These are phyloP conservation scores for Leucozona laternaria DNA, from an alignment of 2,888 invertebrate genomes.

Conservation along the genomic window DNA sequence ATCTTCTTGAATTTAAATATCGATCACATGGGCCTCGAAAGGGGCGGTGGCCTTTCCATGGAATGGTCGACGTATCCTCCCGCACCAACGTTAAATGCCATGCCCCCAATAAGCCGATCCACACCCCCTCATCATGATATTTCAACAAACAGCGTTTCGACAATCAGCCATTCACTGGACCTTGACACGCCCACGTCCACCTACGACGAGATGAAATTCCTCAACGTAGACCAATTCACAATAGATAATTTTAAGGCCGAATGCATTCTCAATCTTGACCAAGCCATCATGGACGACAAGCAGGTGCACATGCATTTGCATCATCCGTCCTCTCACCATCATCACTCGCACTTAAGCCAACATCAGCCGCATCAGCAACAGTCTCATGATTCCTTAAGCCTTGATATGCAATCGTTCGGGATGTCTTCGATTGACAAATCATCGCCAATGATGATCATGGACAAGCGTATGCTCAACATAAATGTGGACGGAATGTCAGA, in stretches of 20 bases:
- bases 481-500: conserved; percentile 82
- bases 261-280: conserved; percentile 83
- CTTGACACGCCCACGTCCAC: conserved; percentile 81
- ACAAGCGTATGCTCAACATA: conserved; percentile 82
- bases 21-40: conserved; percentile 82
- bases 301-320: conserved; percentile 74
- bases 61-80: conserved; percentile 82
- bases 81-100: conserved; percentile 70
- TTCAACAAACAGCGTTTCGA: conserved; percentile 64
- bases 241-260: conserved; percentile 84
- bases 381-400: conserved; percentile 69
- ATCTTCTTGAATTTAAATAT: conserved; percentile 83
- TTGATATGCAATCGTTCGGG: conserved; percentile 77
- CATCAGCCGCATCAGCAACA: conserved; percentile 58
- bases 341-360: conserved; percentile 55
- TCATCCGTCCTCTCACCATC: conserved; percentile 54
- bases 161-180: conserved; percentile 78
- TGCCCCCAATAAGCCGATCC: conserved; percentile 69
- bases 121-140: conserved; percentile 55
- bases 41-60: conserved; percentile 82
- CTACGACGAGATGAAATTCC: conserved; percentile 84
- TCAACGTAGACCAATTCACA: conserved; percentile 83
- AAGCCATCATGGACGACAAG: conserved; percentile 80
- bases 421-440: conserved; percentile 79
- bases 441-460: conserved; percentile 81